phyloP scores from a whole-genome alignment of 2,797 vertebrate genomes.

The Natrix natrix region DNA sequence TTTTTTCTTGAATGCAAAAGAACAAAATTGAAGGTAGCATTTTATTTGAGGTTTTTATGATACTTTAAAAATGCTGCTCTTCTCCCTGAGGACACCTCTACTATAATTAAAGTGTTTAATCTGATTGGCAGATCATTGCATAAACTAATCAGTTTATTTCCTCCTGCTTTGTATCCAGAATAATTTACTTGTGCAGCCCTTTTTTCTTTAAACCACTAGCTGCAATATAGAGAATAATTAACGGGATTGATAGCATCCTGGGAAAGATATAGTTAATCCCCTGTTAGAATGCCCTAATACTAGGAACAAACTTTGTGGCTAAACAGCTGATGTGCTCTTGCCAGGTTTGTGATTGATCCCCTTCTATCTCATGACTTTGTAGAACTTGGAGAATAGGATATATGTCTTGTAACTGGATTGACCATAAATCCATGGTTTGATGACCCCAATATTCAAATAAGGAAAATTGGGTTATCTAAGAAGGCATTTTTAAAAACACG shows the following conservation, averaged over 20 bases:
- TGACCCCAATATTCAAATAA: not conserved
- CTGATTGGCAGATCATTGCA: not conserved
- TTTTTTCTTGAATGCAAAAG: not conserved
- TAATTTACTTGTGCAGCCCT: not conserved
- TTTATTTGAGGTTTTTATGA: not conserved
- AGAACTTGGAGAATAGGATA: not conserved
- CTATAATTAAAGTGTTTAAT: not conserved
- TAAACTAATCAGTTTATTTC: not conserved
- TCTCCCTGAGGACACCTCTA: not conserved
- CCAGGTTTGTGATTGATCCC: not conserved
- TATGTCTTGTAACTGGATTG: not conserved
- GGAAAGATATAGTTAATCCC: not conserved
- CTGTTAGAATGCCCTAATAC: not conserved
- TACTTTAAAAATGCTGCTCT: not conserved
- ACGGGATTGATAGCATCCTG: not conserved
- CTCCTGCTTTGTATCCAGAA: not conserved
- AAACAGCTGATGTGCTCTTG: not conserved
- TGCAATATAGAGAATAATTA: not conserved
- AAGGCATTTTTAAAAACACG: not conserved
- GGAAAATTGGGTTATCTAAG: not conserved
- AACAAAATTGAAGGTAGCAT: not conserved
- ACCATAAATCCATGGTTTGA: not conserved
- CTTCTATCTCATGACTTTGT: not conserved
- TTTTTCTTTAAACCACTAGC: not conserved
- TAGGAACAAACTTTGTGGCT: not conserved